These are phyloP conservation scores for Pitangus sulphuratus DNA, from an alignment of 2,797 vertebrate species.

Conservation along the genomic window DNA sequence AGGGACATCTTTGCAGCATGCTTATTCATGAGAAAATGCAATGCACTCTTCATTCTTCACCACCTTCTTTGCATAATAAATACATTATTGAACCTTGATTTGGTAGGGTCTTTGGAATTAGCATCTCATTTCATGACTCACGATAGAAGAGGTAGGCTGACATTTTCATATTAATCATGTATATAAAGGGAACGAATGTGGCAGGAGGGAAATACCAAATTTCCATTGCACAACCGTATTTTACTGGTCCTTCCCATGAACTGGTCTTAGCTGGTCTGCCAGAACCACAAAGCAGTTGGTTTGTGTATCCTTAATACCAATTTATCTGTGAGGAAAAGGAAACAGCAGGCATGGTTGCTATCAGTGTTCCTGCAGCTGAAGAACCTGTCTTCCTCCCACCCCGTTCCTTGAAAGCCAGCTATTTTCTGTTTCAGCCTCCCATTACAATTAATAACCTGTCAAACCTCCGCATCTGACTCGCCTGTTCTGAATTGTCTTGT, in stretches of 20 bases:
- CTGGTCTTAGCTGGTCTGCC: background rate
- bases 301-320: background rate
- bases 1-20: background rate
- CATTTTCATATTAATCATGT: background rate
- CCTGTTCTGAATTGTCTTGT: background rate
- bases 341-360: background rate
- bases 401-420: background rate
- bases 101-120: background rate
- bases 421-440: background rate
- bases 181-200: background rate
- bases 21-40: background rate
- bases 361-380: background rate
- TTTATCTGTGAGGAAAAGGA: background rate
- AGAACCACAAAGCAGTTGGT: background rate
- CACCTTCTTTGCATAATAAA: background rate
- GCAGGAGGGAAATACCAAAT: background rate
- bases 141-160: background rate
- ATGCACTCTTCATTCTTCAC: background rate
- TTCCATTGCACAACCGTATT: background rate
- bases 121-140: background rate
- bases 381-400: background rate
- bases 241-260: background rate
- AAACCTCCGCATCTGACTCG: background rate
- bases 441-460: constrained; percentile 6
- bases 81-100: background rate